Evolutionary conservation across 1,140 invertebrate genomes (phyloP), one percentile per base, ranked within the genome.

Genomic region (Tyrophagus putrescentiae): DNA sequence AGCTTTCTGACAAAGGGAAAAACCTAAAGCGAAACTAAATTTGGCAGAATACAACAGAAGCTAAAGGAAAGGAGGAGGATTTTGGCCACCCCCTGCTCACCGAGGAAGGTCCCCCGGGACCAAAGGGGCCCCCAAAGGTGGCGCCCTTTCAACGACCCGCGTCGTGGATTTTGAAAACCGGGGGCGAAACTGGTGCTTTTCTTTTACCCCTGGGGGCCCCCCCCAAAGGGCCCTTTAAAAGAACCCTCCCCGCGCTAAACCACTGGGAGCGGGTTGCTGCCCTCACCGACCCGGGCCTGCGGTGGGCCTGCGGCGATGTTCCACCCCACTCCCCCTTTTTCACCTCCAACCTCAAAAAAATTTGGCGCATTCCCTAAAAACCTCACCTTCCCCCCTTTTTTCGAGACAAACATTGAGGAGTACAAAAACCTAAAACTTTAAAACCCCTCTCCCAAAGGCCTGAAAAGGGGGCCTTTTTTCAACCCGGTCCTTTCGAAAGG

Each of bases 141-240:
- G 52, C 23, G 57, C 62, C 39, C 36, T n/a, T n/a, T 64, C n/a
- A 60, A 64, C n/a, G 41, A 57, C n/a, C 28, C 61, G 62, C 62
- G 71, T 81, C 16, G 79, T 80, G 67, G 73, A 81, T 48, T 83
- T 94, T n/a, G n/a, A 82, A 97, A 92, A 70, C 82, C 87, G 75
- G 85, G 87, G 58, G 86, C 97, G 1, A 74, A 83, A 64, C 80
- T 88, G 69, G 84, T 97, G 16, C 73, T 97, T 50, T 75, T 79
- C 33, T 85, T 83, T 65, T 98, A 98, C 72, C 77, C 94, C 56
- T 91, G 86, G 74, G 95, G 95, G 16, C 95, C 94, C 76, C 72
- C 98, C 33, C 95, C 95, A 0, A 98, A 98, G 72, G 91, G 92
- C 9, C 98, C 98, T 71, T n/a, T n/a, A n/a, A n/a, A n/a, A 98